These are phyloP conservation scores for Zaprionus nigranus DNA, from an alignment of 1,140 invertebrate species.

Conservation along the genomic window DNA sequence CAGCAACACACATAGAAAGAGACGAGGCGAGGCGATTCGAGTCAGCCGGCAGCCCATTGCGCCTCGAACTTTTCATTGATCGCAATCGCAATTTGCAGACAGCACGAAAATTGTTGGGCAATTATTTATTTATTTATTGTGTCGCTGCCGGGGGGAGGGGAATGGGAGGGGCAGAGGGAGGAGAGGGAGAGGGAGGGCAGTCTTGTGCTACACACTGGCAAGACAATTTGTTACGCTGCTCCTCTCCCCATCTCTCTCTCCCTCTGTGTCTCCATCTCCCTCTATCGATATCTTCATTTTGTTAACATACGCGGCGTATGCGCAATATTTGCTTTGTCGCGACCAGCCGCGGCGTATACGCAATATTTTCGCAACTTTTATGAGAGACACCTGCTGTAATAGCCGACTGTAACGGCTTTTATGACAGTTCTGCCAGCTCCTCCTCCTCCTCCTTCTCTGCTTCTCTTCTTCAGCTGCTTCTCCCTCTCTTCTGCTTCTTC, in stretches of 20 bases:
- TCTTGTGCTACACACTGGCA: too few relatives aligned
- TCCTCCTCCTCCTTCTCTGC: neutral
- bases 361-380: conserved; percentile 26
- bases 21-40: neutral
- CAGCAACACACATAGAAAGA: neutral
- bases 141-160: neutral
- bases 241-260: neutral
- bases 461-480: neutral
- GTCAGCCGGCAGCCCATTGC: conserved; percentile 14
- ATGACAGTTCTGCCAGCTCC: neutral
- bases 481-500: neutral
- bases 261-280: neutral
- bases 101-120: conserved; percentile 78
- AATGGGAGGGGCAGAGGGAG: neutral
- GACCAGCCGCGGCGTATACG: conserved; percentile 34
- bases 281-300: conserved; percentile 24
- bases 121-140: conserved; percentile 69
- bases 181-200: neutral
- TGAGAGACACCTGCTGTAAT: conserved; percentile 5
- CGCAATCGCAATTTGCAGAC: conserved; percentile 77
- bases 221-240: neutral
- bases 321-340: conserved; percentile 24
- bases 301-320: conserved; percentile 41
- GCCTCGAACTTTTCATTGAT: conserved; percentile 53
- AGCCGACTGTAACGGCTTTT: conserved; percentile 1